Evolutionary conservation across 2,113 vertebrate genomes (phyloP).

Genomic region (Hemibagrus wyckioides): DNA sequence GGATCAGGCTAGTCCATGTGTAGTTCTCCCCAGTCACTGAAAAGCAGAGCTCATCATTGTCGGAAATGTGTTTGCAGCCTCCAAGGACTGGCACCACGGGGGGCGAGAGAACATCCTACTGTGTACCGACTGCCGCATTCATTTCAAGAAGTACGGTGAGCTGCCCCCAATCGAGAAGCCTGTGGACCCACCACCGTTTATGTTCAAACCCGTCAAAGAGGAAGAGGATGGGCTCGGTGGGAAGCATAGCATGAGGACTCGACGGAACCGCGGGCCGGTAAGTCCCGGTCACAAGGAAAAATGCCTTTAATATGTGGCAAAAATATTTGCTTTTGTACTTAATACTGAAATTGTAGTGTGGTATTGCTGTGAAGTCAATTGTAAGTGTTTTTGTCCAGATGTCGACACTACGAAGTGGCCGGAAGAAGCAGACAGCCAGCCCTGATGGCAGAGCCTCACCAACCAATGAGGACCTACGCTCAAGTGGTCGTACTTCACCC

Average conservation of each 20-base stretch:
- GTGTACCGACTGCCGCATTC: conserved; percentile 95
- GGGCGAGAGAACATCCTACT: conserved; percentile 95
- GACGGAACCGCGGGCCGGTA: conserved; percentile 96
- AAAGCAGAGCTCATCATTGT: conserved; percentile 44
- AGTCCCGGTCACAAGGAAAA: conserved; percentile 30
- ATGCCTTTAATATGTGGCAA: not conserved
- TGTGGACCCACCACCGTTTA: conserved; percentile 96
- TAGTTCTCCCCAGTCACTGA: conserved; percentile 29
- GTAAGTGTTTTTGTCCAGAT: conserved; percentile 74
- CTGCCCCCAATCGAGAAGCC: conserved; percentile 98
- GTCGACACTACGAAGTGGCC: conserved; percentile 98
- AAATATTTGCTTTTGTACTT: not conserved
- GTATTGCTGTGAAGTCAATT: not conserved
- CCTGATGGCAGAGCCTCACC: conserved; percentile 94
- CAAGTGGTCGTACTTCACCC: conserved; percentile 93
- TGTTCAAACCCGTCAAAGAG: conserved; percentile 99
- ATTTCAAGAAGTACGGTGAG: conserved; percentile 99
- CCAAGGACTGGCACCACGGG: conserved; percentile 99
- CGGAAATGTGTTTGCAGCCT: conserved; percentile 78
- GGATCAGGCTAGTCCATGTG: conserved; percentile 9
- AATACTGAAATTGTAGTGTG: not conserved
- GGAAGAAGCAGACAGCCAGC: conserved; percentile 96
- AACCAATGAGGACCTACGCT: conserved; percentile 91
- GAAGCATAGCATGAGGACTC: conserved; percentile 99
- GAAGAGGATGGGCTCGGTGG: conserved; percentile 97